phyloP scores from a whole-genome alignment of 35 echinoderm and acorn worm species.

The Lytechinus variegatus region DNA sequence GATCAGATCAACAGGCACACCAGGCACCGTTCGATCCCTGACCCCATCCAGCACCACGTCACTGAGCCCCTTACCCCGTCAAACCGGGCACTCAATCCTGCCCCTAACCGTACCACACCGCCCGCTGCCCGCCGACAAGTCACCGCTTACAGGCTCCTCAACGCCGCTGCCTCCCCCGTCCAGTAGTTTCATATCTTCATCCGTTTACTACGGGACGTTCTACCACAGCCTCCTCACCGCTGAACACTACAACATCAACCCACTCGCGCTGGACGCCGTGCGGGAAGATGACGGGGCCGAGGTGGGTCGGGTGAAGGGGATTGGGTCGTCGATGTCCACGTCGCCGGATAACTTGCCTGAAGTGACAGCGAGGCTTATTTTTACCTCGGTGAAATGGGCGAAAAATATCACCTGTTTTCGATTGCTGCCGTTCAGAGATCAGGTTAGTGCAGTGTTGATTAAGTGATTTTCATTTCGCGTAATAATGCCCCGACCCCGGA shows the following conservation, averaged over 20 bases:
- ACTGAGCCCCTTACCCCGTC: slow-evolving; percentile 49
- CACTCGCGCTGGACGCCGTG: slow-evolving; percentile 73
- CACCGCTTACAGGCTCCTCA: not conserved
- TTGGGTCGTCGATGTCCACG: not conserved
- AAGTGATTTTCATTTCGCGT: not conserved
- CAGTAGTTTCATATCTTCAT: slow-evolving; percentile 64
- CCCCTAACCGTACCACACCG: slow-evolving; percentile 50
- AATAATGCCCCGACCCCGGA: no score
- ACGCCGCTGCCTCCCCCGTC: slow-evolving; percentile 9
- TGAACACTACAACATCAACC: slow-evolving; percentile 95
- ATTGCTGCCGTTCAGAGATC: slow-evolving; percentile 88
- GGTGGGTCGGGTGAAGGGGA: not conserved
- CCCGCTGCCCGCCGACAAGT: not conserved
- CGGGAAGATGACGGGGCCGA: slow-evolving; percentile 29
- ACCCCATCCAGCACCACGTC: slow-evolving; percentile 28
- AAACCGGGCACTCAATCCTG: slow-evolving; percentile 45
- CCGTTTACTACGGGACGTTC: slow-evolving; percentile 97
- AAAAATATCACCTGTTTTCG: slow-evolving; percentile 97
- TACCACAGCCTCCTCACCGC: slow-evolving; percentile 96
- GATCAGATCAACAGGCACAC: not conserved
- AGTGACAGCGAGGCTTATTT: slow-evolving; percentile 85
- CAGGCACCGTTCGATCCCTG: not conserved
- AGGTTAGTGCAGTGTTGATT: slow-evolving; percentile 61
- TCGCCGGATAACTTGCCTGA: slow-evolving; percentile 78
- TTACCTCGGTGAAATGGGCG: slow-evolving; percentile 95